phyloP scores from a whole-genome alignment of 2,888 invertebrate genomes.

The Coecobrya sp. region DNA sequence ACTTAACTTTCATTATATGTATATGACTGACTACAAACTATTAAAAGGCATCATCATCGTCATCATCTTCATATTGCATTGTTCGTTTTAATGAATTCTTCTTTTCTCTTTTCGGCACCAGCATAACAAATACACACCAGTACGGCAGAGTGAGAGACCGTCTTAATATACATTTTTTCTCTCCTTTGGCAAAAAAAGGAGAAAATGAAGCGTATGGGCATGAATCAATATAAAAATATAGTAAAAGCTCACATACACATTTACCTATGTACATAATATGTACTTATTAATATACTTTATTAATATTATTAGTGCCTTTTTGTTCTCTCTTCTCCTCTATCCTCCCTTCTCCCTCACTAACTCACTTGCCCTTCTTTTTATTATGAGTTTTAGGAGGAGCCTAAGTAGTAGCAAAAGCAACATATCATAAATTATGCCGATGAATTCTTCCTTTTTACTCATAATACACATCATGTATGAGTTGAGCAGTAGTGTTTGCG shows the following conservation, averaged over 20 bases:
- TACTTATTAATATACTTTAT: slow-evolving; percentile 60
- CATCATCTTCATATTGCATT: slow-evolving; percentile 64
- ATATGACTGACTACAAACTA: slow-evolving; percentile 62
- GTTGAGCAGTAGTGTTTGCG: slow-evolving; percentile 57
- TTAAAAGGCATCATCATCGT: slow-evolving; percentile 58
- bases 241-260: not conserved
- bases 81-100: slow-evolving; percentile 76
- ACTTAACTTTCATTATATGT: slow-evolving; percentile 76
- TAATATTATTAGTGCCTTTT: slow-evolving; percentile 65
- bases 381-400: slow-evolving; percentile 68
- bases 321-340: slow-evolving; percentile 32
- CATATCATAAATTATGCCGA: slow-evolving; percentile 78
- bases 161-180: slow-evolving; percentile 30
- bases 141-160: not conserved
- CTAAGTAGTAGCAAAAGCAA: slow-evolving; percentile 41
- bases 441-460: slow-evolving; percentile 61
- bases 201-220: slow-evolving; percentile 64
- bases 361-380: slow-evolving; percentile 56
- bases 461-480: slow-evolving; percentile 36
- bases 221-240: slow-evolving; percentile 59
- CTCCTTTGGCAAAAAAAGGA: slow-evolving; percentile 42
- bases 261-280: slow-evolving; percentile 7
- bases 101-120: slow-evolving; percentile 70
- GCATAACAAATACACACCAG: not conserved
- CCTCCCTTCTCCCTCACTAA: slow-evolving; percentile 8